Evolutionary conservation across 2,113 vertebrate species (phyloP), one percentile per base, ranked within the genome.

Genomic region (Eurypyga helias): DNA sequence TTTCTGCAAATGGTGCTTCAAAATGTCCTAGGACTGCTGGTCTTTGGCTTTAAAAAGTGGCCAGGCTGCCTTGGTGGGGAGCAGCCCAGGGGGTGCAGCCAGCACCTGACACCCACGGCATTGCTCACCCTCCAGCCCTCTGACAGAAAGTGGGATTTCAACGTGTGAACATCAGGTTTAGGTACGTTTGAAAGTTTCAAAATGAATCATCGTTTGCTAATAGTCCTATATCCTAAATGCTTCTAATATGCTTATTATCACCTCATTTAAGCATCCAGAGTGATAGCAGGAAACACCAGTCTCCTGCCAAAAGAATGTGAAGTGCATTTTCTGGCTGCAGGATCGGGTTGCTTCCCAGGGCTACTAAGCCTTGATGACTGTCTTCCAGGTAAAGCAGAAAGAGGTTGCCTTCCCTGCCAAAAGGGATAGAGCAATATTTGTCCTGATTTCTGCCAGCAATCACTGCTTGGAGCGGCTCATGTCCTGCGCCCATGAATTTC

Each of bases 101-200:
- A 73, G 55, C 26, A 45, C 41, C 64, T 0, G 0, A 25, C 57
- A 57, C 11, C 24, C n/a, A 7, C 0, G 0, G 85, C 55, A 54
- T 54, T 5, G 0, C 48, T 87, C 45, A 33, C 51, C 43, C 16
- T 38, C 10, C 36, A 29, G 49, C 8, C 18, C 25, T 62, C 54
- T 29, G 31, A 31, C n/a, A 45, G 25, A 0, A 0, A 70, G 25
- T 0, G 4, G 1, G 2, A 3, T 55, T 65, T 58, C 54, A 34
- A 17, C 17, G 4, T 3, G 5, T 61, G 49, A 69, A 52, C 19
- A 43, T 78, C 51, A 34, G 52, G 15, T 79, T 66, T 7, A 64
- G 55, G 28, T n/a, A 31, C 2, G 1, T 65, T 36, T 41, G 52
- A 28, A 67, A 60, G 24, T 82, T 93, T 71, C 17, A 48, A 82